Conservation (phyloP, 2,888 invertebrate genomes). For the Eudasyphora cyanicolor region DNA sequence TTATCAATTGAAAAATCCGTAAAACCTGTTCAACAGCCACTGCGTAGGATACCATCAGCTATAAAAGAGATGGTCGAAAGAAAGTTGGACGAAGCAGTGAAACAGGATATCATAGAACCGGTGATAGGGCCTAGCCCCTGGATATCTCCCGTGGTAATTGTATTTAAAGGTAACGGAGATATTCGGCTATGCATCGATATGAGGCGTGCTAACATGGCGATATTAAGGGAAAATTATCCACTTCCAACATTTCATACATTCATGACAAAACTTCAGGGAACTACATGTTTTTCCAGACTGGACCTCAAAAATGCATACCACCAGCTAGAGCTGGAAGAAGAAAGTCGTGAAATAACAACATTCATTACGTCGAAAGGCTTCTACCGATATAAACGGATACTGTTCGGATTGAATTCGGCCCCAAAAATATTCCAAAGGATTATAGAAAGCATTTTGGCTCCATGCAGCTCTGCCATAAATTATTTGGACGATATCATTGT, state of each 20-base stretch:
- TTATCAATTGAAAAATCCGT: conserved; percentile 1
- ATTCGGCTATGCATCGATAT: background rate
- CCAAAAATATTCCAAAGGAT: conserved; percentile 45
- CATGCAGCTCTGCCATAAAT: conserved; percentile 62
- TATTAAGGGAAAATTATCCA: background rate
- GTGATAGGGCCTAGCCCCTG: conserved; percentile 68
- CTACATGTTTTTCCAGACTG: background rate
- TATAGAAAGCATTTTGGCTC: conserved; percentile 69
- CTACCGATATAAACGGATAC: background rate
- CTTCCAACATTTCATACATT: background rate
- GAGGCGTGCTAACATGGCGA: background rate
- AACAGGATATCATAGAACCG: conserved; percentile 72
- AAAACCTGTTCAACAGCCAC: conserved; percentile 7
- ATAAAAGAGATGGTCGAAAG: conserved; percentile 22
- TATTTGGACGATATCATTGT: conserved; percentile 14
- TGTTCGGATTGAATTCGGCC: conserved; percentile 22
- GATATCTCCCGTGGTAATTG: conserved; percentile 44
- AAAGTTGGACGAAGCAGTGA: conserved; percentile 65
- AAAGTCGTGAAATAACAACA: too few relatives aligned
- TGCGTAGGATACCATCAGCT: background rate
- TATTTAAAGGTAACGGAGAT: background rate
- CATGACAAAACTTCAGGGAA: background rate
- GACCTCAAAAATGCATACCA: too few relatives aligned
- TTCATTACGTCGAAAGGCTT: too few relatives aligned
- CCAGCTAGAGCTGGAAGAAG: too few relatives aligned